These are phyloP conservation scores for Takifugu bimaculatus DNA, from an alignment of 2,113 vertebrate species.

Conservation along the genomic window DNA sequence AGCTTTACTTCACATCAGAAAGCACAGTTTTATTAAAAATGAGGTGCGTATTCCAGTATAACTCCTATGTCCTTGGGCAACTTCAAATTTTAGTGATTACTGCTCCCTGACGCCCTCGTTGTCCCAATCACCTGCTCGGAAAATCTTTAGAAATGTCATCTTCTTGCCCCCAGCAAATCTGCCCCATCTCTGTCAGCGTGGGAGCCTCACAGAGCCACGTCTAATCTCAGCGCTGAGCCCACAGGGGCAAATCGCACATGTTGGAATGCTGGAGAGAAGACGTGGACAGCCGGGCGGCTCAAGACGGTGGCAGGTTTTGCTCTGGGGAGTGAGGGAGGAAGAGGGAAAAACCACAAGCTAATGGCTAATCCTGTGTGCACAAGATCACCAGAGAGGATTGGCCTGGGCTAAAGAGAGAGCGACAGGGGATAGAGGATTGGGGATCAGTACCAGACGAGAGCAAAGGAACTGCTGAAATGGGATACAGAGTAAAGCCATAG, in stretches of 20 bases:
- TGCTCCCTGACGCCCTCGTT: constrained; percentile 38
- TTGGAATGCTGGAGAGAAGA: constrained; percentile 44
- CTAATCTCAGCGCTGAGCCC: constrained; percentile 51
- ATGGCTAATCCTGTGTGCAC: constrained; percentile 55
- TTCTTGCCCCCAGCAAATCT: constrained; percentile 24
- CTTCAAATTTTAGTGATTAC: constrained; percentile 30
- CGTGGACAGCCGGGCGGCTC: constrained; percentile 28
- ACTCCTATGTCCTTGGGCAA: constrained; percentile 30
- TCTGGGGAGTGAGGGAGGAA: constrained; percentile 20
- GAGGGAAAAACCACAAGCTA: constrained; percentile 35
- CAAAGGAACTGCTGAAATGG: constrained; percentile 4
- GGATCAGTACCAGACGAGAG: constrained; percentile 22
- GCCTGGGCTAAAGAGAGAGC: constrained; percentile 37
- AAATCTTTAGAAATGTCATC: constrained; percentile 50
- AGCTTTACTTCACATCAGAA: too few relatives aligned
- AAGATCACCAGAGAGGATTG: constrained; percentile 46
- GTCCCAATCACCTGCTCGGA: constrained; percentile 49
- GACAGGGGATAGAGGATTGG: constrained; percentile 23
- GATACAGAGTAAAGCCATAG: constrained; percentile 7
- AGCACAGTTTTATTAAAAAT: too few relatives aligned
- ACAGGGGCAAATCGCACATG: constrained; percentile 40
- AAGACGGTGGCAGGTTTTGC: constrained; percentile 31
- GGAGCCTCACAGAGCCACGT: constrained; percentile 38
- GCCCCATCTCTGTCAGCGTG: constrained; percentile 22
- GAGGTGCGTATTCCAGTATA: too few relatives aligned